Evolutionary conservation across 2,113 vertebrate genomes (phyloP), one percentile per base, ranked within the genome.

Genomic region (Antennarius striatus): DNA sequence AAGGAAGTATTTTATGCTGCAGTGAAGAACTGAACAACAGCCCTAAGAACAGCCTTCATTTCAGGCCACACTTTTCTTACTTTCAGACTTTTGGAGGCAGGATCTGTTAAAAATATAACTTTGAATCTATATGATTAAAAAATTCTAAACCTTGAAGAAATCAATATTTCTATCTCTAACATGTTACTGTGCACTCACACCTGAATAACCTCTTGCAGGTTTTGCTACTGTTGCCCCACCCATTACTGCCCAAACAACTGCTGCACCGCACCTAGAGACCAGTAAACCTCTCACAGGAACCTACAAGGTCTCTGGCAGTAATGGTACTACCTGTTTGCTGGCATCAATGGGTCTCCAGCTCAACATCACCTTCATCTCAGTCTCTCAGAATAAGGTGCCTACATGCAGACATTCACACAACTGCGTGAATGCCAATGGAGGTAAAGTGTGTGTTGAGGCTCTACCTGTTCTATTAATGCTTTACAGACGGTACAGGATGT

Each of bases 321-420:
- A 92, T 1, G 94, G 93, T 56, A 94, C 93, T 0, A 13, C 32
- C 45, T 98, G 97, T 85, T 77, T 99, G 6, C 88, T 96, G 89
- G 96, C 95, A 32, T 86, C 30, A 36, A 95, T 98, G 94, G 97
- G 93, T 11, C 83, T 99, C 53, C 96, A 98, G 86, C 89, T 98
- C 77, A 98, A 96, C 75, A 14, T 98, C 84, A 94, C 92, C 72
- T 95, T 93, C 62, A 39, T 0, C 68, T 91, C 89, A 7, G 30
- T 56, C 52, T 80, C 84, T 17, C 4, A 57, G 88, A 75, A 83
- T 80, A 85, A 84, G 94, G 94, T 92, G 70, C 13, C 1, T 1
- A 7, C 52, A 63, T 76, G 10, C 62, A 51, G n/a, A 32, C 13
- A 6, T 11, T 14, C 10, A 3, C 13, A 16, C 14, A 11, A 16